Conservation (phyloP, 2,888 invertebrate genomes). For the Diarsia brunnea region DNA sequence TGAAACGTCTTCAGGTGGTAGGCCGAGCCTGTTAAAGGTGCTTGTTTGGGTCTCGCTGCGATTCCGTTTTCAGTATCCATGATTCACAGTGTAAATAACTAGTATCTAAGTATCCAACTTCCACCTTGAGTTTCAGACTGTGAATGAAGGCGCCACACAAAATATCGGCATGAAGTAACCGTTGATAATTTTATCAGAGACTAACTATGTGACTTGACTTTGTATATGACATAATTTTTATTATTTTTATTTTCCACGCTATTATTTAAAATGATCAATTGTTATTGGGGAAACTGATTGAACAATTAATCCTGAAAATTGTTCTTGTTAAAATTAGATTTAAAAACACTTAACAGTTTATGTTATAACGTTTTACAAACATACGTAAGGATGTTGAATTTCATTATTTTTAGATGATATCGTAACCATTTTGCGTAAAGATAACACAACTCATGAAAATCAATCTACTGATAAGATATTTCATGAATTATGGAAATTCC, state of each 20-base stretch:
- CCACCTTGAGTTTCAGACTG: constrained; percentile 26
- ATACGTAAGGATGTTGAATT: constrained; percentile 9
- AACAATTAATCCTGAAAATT: no score
- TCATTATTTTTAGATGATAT: constrained; percentile 7
- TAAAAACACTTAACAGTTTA: not conserved
- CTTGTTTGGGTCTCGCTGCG: not conserved
- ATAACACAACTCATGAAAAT: constrained; percentile 27
- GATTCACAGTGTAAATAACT: constrained; percentile 31
- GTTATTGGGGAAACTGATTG: not conserved
- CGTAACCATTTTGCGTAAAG: constrained; percentile 27
- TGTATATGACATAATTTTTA: not conserved
- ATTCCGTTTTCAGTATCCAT: constrained; percentile 51
- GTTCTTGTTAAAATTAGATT: not conserved
- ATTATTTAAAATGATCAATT: not conserved
- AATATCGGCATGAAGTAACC: constrained; percentile 35
- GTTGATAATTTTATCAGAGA: constrained; percentile 58
- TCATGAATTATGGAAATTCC: constrained; percentile 38
- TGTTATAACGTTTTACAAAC: constrained; percentile 14
- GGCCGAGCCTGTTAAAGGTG: constrained; percentile 1
- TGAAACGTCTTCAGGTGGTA: constrained; percentile 74
- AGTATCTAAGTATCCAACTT: not conserved
- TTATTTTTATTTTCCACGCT: not conserved
- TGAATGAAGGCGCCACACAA: constrained; percentile 36
- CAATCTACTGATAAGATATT: constrained; percentile 43
- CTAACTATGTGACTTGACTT: constrained; percentile 25